Conservation (phyloP, 1,140 invertebrate species). For the Cydia strobilella region DNA sequence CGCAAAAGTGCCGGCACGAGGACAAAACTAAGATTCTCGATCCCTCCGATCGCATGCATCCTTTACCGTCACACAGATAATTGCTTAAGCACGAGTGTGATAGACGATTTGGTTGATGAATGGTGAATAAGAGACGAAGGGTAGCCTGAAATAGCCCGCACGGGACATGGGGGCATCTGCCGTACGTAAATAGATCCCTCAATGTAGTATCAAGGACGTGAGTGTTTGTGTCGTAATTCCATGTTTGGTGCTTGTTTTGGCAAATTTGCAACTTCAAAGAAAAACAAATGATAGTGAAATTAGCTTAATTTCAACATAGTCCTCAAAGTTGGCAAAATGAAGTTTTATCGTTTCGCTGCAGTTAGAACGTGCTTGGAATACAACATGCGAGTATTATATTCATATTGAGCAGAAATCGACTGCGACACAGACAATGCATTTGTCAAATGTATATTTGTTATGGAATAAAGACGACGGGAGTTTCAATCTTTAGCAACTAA, state of each 20-base stretch:
- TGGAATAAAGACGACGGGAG: neutral
- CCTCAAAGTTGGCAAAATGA: neutral
- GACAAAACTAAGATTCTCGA: slow-evolving; percentile 17
- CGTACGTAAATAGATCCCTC: slow-evolving; percentile 69
- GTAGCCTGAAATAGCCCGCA: slow-evolving; percentile 65
- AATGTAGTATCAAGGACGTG: slow-evolving; percentile 77
- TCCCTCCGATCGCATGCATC: slow-evolving; percentile 22
- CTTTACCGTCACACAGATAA: slow-evolving; percentile 4
- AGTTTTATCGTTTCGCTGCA: neutral
- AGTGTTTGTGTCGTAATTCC: slow-evolving; percentile 52
- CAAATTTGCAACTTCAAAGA: neutral
- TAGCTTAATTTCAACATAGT: neutral
- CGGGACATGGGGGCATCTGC: slow-evolving; percentile 70
- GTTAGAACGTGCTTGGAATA: neutral
- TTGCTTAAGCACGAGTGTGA: slow-evolving; percentile 18
- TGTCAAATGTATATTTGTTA: neutral
- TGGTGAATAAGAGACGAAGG: slow-evolving; percentile 47
- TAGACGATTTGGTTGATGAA: slow-evolving; percentile 32
- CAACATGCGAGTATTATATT: no score
- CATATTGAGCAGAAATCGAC: no score
- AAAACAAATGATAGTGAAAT: neutral
- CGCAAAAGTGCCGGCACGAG: slow-evolving; percentile 29
- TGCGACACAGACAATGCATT: no score
- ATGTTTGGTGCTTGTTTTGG: slow-evolving; percentile 26
- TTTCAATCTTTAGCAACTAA: neutral